Percentiles rank a stretch among this genome's conserved stretches.
phyloP scores from a whole-genome alignment of 1,140 invertebrate genomes.

The Spodoptera frugiperda region DNA sequence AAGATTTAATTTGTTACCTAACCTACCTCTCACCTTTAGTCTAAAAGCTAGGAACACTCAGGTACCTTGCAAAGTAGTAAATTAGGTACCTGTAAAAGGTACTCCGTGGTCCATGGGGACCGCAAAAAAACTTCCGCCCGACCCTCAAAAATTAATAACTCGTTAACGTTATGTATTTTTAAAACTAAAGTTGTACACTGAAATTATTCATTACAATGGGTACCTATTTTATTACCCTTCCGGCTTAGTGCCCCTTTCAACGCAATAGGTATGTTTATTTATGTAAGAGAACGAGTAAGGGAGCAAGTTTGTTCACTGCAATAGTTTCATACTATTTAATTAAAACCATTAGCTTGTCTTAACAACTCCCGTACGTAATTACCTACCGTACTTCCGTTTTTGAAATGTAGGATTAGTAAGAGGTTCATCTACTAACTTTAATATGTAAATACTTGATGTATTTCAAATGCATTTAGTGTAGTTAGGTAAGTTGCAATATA shows the following conservation, averaged over 20 bases:
- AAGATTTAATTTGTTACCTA: slow-evolving; percentile 11
- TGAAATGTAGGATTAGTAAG: no score
- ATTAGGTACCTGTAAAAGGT: not conserved
- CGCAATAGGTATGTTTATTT: not conserved
- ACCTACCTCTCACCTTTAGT: no score
- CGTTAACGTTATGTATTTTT: not conserved
- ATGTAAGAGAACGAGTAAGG: not conserved
- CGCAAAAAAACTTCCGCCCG: not conserved
- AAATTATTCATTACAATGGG: slow-evolving; percentile 7
- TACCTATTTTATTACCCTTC: slow-evolving; percentile 2
- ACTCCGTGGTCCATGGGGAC: not conserved
- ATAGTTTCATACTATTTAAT: not conserved
- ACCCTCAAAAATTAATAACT: not conserved
- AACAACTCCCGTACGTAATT: not conserved
- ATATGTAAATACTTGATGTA: not conserved
- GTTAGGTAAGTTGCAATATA: slow-evolving; percentile 17
- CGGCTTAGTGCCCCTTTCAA: slow-evolving; percentile 1
- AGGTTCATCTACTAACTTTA: not conserved
- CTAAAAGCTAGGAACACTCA: not conserved
- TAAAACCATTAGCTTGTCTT: not conserved
- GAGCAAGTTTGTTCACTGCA: not conserved
- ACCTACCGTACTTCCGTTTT: no score
- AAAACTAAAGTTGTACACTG: not conserved
- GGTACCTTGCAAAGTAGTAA: not conserved
- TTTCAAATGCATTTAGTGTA: not conserved